Conservation (phyloP, 2,797 vertebrate species). For the Sternotherus odoratus region DNA sequence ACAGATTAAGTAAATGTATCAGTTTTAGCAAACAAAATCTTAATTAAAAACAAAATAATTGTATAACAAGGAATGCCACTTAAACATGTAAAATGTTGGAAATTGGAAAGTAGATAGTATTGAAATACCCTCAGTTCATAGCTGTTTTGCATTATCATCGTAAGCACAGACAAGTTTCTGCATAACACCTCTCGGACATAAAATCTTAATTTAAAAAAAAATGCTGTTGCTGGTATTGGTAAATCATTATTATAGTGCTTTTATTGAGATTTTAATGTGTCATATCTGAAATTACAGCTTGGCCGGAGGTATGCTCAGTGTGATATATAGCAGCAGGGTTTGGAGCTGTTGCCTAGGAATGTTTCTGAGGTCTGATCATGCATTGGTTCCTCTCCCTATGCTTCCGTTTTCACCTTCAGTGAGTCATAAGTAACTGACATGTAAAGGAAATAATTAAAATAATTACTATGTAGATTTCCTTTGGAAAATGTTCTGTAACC, state of each 20-base stretch:
- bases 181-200: not conserved
- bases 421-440: not conserved
- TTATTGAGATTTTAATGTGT: not conserved
- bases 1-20: not conserved
- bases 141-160: not conserved
- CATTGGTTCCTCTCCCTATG: not conserved
- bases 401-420: not conserved
- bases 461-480: not conserved
- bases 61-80: not conserved
- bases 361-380: not conserved
- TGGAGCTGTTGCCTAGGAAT: not conserved
- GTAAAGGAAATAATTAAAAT: not conserved
- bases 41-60: not conserved
- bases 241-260: not conserved
- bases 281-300: not conserved
- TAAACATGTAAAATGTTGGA: not conserved
- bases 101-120: not conserved
- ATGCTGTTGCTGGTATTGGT: not conserved
- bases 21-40: not conserved
- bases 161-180: not conserved
- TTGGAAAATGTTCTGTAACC: not conserved
- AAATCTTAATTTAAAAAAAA: not conserved
- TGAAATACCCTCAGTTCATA: accelerated
- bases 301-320: not conserved
- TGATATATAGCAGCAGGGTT: not conserved